Base-by-base conservation (phyloP, 2,888 invertebrate genomes). In the Hirtodrosophila duncani region DNA sequence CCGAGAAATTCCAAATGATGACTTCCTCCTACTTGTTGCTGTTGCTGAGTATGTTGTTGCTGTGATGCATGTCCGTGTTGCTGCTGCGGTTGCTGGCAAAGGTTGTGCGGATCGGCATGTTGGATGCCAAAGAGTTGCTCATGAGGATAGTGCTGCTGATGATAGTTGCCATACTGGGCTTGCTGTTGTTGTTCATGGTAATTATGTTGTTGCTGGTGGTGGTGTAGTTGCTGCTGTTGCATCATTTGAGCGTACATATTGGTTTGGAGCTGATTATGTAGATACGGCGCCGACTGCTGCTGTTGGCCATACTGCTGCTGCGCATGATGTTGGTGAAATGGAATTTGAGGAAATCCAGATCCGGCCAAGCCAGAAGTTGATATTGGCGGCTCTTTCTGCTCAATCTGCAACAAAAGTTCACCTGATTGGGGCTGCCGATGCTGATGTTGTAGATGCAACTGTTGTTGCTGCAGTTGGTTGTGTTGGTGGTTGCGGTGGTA, bases 1-100 rank as follows among this genome's bases (percentile, higher is more conserved):
- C 70, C 74, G 29, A 85, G 83, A 48, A 85, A 81, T n/a, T 79
- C 77, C 14, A 74, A 58, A 6, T 77, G 78, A 24, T 71, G 81
- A n/a, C n/a, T n/a, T 23, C 70, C 68, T n/a, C 58, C 49, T 13
- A 82, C 74, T 3, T 63, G 63, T 11, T 63, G 65, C 29, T 74
- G 79, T n/a, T 82, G 79, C n/a, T 65, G 78, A 13, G n/a, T n/a
- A n/a, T 68, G 72, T 16, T 69, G 69, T 27, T 61, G 64, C 16
- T 81, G 81, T 29, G 17, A 42, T 18, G n/a, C n/a, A n/a, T n/a
- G n/a, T n/a, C n/a, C n/a, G 11, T 42, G 42, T 21, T 81, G 79
- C 7, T 64, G 56, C 7, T 58, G 65, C 21, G 70, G 75, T n/a
- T 82, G 78, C 14, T 69, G 20, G 66, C 72, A 29, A 33, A n/a